Conservation (phyloP, 2,113 vertebrate genomes). For the Zosterops lateralis region DNA sequence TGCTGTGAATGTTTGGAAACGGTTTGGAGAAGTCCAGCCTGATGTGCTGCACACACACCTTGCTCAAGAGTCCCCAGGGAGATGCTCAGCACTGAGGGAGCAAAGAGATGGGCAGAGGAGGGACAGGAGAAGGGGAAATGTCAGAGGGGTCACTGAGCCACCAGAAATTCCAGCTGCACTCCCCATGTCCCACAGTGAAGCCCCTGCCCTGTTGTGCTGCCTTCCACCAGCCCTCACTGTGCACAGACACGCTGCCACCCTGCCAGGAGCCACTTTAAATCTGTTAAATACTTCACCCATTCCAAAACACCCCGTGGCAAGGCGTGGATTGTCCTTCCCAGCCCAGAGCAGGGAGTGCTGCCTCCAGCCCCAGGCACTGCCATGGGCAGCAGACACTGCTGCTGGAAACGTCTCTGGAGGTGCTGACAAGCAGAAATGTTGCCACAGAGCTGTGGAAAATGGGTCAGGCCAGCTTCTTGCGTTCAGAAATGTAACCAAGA, state of each 20-base stretch:
- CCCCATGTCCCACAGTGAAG: accelerated
- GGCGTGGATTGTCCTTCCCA: accelerated
- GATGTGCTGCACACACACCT: background rate
- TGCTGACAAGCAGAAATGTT: background rate
- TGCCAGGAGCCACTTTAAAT: background rate
- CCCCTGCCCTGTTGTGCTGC: accelerated
- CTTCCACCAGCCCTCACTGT: accelerated
- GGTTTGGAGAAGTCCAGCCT: background rate
- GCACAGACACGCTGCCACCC: accelerated
- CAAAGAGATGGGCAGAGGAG: background rate
- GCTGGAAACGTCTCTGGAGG: background rate
- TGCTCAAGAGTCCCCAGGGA: background rate
- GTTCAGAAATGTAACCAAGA: background rate
- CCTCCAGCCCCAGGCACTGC: accelerated
- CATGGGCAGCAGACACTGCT: background rate
- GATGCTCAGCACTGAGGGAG: background rate
- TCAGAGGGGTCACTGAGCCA: background rate
- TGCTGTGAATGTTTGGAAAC: background rate
- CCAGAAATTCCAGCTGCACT: accelerated
- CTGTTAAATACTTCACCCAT: too few species aligned
- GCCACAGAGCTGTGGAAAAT: slow-evolving; percentile 19
- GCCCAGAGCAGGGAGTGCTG: background rate
- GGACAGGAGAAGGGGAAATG: background rate
- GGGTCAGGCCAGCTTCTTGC: background rate
- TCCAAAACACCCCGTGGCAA: background rate